Evolutionary conservation across 1,140 invertebrate species (phyloP), one percentile per base, ranked within the genome.

Genomic region (Acromyrmex echinatior): DNA sequence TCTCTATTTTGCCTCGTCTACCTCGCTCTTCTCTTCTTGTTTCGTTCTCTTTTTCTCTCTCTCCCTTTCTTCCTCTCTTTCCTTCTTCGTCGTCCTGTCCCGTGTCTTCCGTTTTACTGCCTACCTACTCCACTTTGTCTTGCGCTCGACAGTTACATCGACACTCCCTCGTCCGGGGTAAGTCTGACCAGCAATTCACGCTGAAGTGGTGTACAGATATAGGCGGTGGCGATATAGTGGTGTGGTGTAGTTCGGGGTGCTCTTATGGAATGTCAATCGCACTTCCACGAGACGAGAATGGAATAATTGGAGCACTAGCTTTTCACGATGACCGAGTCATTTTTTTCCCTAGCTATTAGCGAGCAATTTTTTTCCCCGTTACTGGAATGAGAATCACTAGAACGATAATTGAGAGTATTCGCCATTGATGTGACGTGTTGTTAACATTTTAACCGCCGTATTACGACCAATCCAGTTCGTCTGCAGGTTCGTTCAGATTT

Each of bases 71-170:
- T 10, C 12, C 39, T 31, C 28, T 51, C n/a, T 14, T 1, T n/a
- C 10, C 4, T 9, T 4, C 18, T 45, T 25, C 56, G 53, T 70
- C 25, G 31, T 63, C 60, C 35, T 25, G 45, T 39, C 53, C 28
- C 39, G 14, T 16, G 49, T n/a, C 31, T 58, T 18, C 28, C 56
- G 58, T 65, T 60, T 25, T 81, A 63, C 35, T 39, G 18, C 12
- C 86, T 62, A 62, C n/a, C n/a, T 81, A 21, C 65, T 66, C 53
- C 62, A 84, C 88, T 87, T 87, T 85, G 79, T 89, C 88, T 89
- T 86, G 74, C 65, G 63, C 16, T 53, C 88, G 84, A 90, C 66
- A 88, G 73, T 53, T 79, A 88, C 66, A 89, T 86, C 73, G 79
- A 88, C 56, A 70, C 53, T 71, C 68, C 14, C 76, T 77, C 66